Base-by-base conservation (phyloP, 1,140 invertebrate species). In the Ptiloglossa arizonensis region DNA sequence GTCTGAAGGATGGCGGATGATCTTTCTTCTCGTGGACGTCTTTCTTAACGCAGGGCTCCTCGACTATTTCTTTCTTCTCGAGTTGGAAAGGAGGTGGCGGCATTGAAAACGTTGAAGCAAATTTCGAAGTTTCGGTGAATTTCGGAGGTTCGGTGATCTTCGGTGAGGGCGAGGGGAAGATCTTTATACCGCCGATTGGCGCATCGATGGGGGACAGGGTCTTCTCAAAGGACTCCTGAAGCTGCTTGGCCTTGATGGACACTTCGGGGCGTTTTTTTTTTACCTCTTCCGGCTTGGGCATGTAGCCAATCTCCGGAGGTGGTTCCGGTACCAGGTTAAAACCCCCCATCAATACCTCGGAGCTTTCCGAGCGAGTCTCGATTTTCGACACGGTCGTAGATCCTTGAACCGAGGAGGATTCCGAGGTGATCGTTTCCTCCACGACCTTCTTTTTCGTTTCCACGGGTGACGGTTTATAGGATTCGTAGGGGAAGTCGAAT, bases 301-400 rank as follows among this genome's bases (percentile, higher is more conserved):
- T 94, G 79, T 93, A 96, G 48, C 94, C 94, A 24, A 96, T 95
- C 91, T 96, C 94, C n/a, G 95, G 95, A 13, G 95, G 95, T 32
- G 95, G 94, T 87, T 95, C 96, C 0, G 95, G 96, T 69, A 94
- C 93, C 0, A 96, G 81, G 87, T 94, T 94, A 52, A 96, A 93
- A 77, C 94, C 93, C 56, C 90, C 87, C 59, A 93, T 60, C 85
- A 90, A 85, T 13, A 89, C 87, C 81, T 92, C 91, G 0, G 89
- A 89, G 64, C 88, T 91, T 57, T 92, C 90, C 0, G 90, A 91
- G 59, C 91, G 90, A 22, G 89, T 89, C 48, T 87, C 87, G n/a
- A 90, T 74, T 69, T 89, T 90, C 0, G 90, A 92, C 68, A 90
- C 90, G 0, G 87, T 90, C 32, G 56, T 0, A 87, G 91, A 90